Percentiles rank a stretch among this genome's conserved stretches.
Evolutionary conservation across 2,113 vertebrate genomes (phyloP).

Genomic region (Mesitornis unicolor): DNA sequence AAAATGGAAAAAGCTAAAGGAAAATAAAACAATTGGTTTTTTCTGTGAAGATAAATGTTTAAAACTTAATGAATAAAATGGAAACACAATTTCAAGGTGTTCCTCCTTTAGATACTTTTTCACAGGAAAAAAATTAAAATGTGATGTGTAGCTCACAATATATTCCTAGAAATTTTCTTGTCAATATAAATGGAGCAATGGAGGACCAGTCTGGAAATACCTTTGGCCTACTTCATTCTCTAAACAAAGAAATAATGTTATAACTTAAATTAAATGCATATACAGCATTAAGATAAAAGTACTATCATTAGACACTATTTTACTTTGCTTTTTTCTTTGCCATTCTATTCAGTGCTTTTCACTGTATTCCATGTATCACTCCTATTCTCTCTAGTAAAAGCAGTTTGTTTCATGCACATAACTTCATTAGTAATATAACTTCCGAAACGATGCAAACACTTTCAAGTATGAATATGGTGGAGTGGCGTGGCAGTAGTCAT

Average conservation of each 20-base stretch:
- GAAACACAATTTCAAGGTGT: neutral
- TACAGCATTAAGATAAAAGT: neutral
- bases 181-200: neutral
- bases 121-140: neutral
- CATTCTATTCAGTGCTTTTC: neutral
- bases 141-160: neutral
- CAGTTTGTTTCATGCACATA: neutral
- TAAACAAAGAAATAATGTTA: neutral
- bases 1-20: neutral
- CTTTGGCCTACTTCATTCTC: neutral
- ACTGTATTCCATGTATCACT: neutral
- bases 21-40: neutral
- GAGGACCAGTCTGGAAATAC: neutral
- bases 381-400: neutral
- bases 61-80: neutral
- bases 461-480: fast-evolving
- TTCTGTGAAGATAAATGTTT: neutral
- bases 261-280: neutral
- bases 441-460: fast-evolving
- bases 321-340: neutral
- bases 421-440: fast-evolving
- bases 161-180: neutral
- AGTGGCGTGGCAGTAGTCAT: fast-evolving
- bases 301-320: neutral
- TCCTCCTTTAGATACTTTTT: neutral